Percentiles rank a stretch among this genome's conserved stretches.
phyloP scores from a whole-genome alignment of 2,113 vertebrate species.

The Nothobranchius kuhntae region DNA sequence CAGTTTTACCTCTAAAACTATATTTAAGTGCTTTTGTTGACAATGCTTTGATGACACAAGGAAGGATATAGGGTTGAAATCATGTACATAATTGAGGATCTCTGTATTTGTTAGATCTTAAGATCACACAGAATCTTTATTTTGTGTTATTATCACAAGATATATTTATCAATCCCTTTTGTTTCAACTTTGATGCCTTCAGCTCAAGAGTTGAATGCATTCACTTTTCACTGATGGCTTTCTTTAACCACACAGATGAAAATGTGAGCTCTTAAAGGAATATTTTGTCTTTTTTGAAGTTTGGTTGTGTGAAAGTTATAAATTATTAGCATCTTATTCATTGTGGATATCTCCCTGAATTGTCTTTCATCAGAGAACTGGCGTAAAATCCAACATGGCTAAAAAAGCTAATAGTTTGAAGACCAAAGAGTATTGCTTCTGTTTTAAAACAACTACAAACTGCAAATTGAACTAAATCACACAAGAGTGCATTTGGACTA shows the following conservation, averaged over 20 bases:
- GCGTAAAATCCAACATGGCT: too few species aligned
- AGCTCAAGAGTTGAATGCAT: constrained; percentile 20
- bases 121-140: constrained; percentile 17
- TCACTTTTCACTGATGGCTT: constrained; percentile 5
- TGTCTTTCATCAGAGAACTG: too few species aligned
- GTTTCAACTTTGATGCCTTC: constrained; percentile 24
- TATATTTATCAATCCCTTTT: constrained; percentile 32
- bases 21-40: constrained; percentile 21
- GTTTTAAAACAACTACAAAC: too few species aligned
- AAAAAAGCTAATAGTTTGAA: too few species aligned
- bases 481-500: too few species aligned
- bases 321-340: too few species aligned
- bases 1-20: constrained; percentile 42
- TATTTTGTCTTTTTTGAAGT: too few species aligned
- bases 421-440: too few species aligned
- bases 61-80: constrained; percentile 10
- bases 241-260: background rate
- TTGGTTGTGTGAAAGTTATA: too few species aligned
- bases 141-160: constrained; percentile 34
- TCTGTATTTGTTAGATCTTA: constrained; percentile 17
- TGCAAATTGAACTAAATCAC: too few species aligned
- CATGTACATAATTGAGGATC: constrained; percentile 6
- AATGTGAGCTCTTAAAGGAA: background rate
- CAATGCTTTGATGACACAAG: constrained; percentile 36
- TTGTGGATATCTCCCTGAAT: too few species aligned